Conservation (phyloP, 2,888 invertebrate species). For the Malacosoma neustria region DNA sequence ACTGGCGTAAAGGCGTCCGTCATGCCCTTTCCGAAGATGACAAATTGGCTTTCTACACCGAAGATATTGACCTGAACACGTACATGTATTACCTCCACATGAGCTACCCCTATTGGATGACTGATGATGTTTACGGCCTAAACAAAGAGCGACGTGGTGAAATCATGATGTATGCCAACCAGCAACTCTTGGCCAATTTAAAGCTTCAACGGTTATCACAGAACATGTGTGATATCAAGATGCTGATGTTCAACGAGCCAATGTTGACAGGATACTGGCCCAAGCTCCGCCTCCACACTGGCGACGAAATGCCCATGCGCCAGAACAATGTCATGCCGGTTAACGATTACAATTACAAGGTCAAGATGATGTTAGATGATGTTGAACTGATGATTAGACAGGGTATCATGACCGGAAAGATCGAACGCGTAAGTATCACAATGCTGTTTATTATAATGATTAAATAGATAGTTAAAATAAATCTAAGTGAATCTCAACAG, state of each 20-base stretch:
- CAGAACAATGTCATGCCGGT: slow-evolving; percentile 47
- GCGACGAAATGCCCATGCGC: slow-evolving; percentile 73
- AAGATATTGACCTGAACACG: slow-evolving; percentile 84
- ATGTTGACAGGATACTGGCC: slow-evolving; percentile 74
- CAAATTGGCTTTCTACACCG: slow-evolving; percentile 80
- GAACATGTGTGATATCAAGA: slow-evolving; percentile 62
- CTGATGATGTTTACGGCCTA: slow-evolving; percentile 63
- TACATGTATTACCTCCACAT: slow-evolving; percentile 81
- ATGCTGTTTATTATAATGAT: neutral
- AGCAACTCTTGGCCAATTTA: slow-evolving; percentile 78
- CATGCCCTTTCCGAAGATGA: slow-evolving; percentile 76
- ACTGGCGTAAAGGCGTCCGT: slow-evolving; percentile 80
- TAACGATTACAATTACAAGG: slow-evolving; percentile 36
- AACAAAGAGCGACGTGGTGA: slow-evolving; percentile 72
- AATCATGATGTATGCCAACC: slow-evolving; percentile 74
- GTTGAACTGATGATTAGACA: slow-evolving; percentile 70
- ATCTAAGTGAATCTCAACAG: too few species aligned
- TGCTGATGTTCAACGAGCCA: slow-evolving; percentile 55
- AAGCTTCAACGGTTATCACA: slow-evolving; percentile 65
- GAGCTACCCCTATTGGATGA: slow-evolving; percentile 82
- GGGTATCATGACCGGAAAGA: slow-evolving; percentile 49
- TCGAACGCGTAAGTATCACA: slow-evolving; percentile 42
- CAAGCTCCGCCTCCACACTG: slow-evolving; percentile 71
- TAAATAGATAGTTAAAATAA: neutral
- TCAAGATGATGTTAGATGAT: slow-evolving; percentile 43